Evolutionary conservation across 2,797 vertebrate genomes (phyloP), one percentile per base, ranked within the genome.

Genomic region (Poeciliopsis gracilis): DNA sequence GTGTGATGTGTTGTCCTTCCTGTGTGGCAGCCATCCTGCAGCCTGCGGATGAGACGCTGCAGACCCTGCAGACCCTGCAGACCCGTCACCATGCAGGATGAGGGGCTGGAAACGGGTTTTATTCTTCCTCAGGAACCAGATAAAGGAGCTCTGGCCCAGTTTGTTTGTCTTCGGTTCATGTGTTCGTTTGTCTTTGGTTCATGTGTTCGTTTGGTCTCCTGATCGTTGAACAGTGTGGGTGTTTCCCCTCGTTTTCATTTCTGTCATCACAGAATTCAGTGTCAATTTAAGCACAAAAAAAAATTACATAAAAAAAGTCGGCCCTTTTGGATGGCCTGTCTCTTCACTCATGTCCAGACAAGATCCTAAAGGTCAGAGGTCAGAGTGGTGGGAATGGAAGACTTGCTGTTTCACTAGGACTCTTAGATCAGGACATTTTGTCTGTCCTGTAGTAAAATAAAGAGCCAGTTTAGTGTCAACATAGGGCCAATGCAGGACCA

Each of bases 11-110:
- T 79, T 55, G 66, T 77, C 18, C 18, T 51, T 49, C 69, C 74
- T 7, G 59, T 86, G 83, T 88, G 82, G 88, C 84, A 89, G 88
- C 89, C 89, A 90, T 91, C 82, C 66, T 76, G 84, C 83, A 78
- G 89, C 72, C 38, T 41, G 38, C 7, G 8, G 76, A 66, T 75
- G 23, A 84, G 71, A 67, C 83, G 77, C 71, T 82, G 78, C 79
- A 74, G 75, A 43, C 53, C 11, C 20, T n/a, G n/a, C n/a, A 84
- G 71, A 67, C 83, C 76, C 71, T 82, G 78, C 79, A 74, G 75
- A 43, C 53, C 11, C 20, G 23, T 7, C 38, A 69, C 38, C 66
- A 69, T n/a, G 38, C 38, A 69, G 66, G 33, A 38, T 4, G 10
- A 25, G 63, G 20, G 36, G 38, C 36, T 23, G 63, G 41, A 67